phyloP scores from a whole-genome alignment of 2,113 vertebrate species.

The Triplophysa rosa region DNA sequence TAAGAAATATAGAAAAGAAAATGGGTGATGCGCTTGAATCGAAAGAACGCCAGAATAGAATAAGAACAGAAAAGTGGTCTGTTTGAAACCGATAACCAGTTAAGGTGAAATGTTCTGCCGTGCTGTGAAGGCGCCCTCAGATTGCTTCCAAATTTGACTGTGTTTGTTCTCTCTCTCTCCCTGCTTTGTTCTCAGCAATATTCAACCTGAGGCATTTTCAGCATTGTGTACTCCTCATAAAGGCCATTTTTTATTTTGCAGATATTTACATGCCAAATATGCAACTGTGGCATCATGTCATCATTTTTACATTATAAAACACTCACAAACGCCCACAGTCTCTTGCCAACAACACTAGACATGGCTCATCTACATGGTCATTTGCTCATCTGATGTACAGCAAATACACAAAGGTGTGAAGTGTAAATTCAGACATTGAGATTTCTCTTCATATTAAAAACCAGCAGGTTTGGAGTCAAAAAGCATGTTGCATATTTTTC shows the following conservation, averaged over 20 bases:
- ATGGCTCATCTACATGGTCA: too few species aligned
- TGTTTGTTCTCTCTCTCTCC: too few species aligned
- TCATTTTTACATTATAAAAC: not conserved
- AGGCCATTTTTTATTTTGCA: too few species aligned
- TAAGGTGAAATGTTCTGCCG: not conserved
- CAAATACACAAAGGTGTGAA: too few species aligned
- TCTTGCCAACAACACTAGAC: not conserved
- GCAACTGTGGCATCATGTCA: not conserved
- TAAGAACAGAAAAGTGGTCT: not conserved
- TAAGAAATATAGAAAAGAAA: not conserved
- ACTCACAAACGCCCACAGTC: not conserved
- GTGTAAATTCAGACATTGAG: too few species aligned
- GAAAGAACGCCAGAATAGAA: not conserved
- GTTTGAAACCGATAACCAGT: not conserved
- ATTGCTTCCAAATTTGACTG: not conserved
- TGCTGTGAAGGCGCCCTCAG: not conserved
- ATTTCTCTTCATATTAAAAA: too few species aligned
- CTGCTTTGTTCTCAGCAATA: too few species aligned
- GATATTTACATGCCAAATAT: too few species aligned
- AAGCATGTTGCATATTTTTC: too few species aligned
- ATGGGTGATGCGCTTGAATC: not conserved
- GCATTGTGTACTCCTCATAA: too few species aligned
- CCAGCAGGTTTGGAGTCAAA: too few species aligned
- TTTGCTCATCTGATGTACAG: not conserved
- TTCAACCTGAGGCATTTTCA: too few species aligned